A percentile compares a stretch with the other conserved stretches of the same genome.
Evolutionary conservation across 30 jellyfish, hydroid and myxozoan genomes (phyloP).

Genomic region (Euphysa ruthae): DNA sequence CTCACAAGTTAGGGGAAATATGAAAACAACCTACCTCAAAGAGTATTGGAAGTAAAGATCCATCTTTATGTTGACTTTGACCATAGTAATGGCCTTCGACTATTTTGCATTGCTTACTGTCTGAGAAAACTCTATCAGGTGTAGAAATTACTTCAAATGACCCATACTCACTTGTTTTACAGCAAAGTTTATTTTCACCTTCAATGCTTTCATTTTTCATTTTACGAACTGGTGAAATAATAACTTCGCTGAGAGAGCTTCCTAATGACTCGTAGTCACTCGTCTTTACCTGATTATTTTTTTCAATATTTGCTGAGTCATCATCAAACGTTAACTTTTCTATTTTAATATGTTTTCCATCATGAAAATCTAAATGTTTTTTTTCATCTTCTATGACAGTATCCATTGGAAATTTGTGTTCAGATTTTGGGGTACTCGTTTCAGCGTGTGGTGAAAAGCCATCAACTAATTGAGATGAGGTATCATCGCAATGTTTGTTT

Average conservation of each 20-base stretch:
- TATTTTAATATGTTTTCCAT: too few species aligned
- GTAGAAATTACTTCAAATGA: too few species aligned
- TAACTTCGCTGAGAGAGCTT: neutral
- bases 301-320: too few species aligned
- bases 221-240: neutral
- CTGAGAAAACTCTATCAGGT: too few species aligned
- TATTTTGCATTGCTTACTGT: conserved; percentile 6
- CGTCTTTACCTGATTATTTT: too few species aligned
- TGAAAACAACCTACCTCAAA: conserved; percentile 70
- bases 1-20: too few species aligned
- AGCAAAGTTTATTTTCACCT: neutral
- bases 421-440: conserved; percentile 23
- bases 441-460: conserved; percentile 25
- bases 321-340: too few species aligned
- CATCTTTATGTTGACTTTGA: conserved; percentile 76
- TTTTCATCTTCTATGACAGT: neutral
- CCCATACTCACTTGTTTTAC: neutral
- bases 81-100: conserved; percentile 73
- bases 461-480: too few species aligned
- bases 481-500: too few species aligned
- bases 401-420: neutral
- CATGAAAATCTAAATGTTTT: neutral
- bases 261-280: neutral
- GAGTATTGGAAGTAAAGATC: conserved; percentile 62
- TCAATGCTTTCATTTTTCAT: neutral